Evolutionary conservation across 2,888 invertebrate species (phyloP).

Genomic region (Agrochola litura): DNA sequence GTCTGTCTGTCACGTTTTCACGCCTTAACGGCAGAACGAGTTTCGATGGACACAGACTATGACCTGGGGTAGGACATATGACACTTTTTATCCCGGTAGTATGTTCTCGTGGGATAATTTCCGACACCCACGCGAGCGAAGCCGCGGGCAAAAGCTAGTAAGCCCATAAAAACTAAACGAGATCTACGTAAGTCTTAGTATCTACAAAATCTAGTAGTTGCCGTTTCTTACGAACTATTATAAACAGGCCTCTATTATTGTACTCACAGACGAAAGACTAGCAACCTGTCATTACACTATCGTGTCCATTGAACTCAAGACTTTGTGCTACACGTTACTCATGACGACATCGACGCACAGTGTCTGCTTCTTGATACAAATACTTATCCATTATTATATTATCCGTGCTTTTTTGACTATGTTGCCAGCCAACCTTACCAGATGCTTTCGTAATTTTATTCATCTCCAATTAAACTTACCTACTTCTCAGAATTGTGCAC

Average conservation of each 20-base stretch:
- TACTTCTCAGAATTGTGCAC: conserved; percentile 35
- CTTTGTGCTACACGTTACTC: conserved; percentile 40
- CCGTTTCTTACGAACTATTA: conserved; percentile 32
- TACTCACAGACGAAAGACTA: conserved; percentile 34
- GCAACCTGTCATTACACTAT: conserved; percentile 58
- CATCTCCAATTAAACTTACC: conserved; percentile 35
- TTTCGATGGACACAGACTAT: neutral
- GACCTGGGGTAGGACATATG: neutral
- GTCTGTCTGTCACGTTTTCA: neutral
- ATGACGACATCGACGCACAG: conserved; percentile 24
- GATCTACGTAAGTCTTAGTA: neutral
- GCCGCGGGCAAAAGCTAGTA: neutral
- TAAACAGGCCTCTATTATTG: conserved; percentile 43
- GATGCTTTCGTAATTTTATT: conserved; percentile 10
- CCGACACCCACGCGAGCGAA: neutral
- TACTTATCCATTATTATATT: conserved; percentile 13
- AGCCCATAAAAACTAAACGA: neutral
- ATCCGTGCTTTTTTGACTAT: conserved; percentile 3
- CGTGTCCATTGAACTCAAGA: conserved; percentile 55
- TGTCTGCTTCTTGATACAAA: neutral
- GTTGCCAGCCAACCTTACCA: neutral
- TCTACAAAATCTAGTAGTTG: conserved; percentile 7
- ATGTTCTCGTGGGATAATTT: neutral
- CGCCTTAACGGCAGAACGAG: neutral
- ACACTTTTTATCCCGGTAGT: neutral